phyloP scores from a whole-genome alignment of 2,888 invertebrate genomes.

The Zaprionus lineosus region DNA sequence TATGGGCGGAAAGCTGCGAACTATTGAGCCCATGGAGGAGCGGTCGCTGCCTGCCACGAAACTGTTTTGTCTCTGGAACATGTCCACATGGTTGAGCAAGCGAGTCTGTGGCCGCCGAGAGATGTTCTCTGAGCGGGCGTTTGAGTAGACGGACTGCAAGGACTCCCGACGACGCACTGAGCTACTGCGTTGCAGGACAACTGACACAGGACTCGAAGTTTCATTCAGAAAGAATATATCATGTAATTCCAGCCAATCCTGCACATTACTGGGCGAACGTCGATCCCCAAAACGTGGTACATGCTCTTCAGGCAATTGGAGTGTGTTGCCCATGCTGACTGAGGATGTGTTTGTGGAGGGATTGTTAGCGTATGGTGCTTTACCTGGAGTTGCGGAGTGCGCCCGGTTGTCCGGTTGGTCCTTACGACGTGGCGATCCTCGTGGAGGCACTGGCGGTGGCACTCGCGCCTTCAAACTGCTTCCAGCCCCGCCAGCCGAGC shows the following conservation, averaged over 20 bases:
- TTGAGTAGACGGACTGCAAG: slow-evolving; percentile 65
- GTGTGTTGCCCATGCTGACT: slow-evolving; percentile 27
- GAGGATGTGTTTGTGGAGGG: slow-evolving; percentile 18
- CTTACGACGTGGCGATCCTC: slow-evolving; percentile 88
- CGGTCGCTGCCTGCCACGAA: slow-evolving; percentile 79
- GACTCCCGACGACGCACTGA: slow-evolving; percentile 66
- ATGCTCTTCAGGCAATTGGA: slow-evolving; percentile 58
- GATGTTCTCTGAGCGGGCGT: slow-evolving; percentile 69
- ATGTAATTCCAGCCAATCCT: slow-evolving; percentile 82
- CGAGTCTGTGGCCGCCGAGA: slow-evolving; percentile 50
- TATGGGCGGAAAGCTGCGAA: slow-evolving; percentile 79
- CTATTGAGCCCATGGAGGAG: slow-evolving; percentile 80
- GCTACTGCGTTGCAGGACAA: slow-evolving; percentile 18
- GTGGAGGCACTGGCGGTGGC: slow-evolving; percentile 94
- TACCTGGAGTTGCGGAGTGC: slow-evolving; percentile 76
- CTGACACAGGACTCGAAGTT: slow-evolving; percentile 11
- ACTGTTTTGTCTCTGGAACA: slow-evolving; percentile 79
- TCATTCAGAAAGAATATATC: slow-evolving; percentile 70
- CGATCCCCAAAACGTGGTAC: slow-evolving; percentile 81
- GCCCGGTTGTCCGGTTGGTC: slow-evolving; percentile 58
- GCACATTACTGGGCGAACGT: slow-evolving; percentile 82
- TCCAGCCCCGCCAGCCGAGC: slow-evolving; percentile 10
- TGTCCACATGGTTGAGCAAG: slow-evolving; percentile 69
- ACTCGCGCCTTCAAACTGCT: slow-evolving; percentile 87
- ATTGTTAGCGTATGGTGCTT: slow-evolving; percentile 39